phyloP scores from a whole-genome alignment of 2,113 vertebrate species.

The Orycteropus afer region DNA sequence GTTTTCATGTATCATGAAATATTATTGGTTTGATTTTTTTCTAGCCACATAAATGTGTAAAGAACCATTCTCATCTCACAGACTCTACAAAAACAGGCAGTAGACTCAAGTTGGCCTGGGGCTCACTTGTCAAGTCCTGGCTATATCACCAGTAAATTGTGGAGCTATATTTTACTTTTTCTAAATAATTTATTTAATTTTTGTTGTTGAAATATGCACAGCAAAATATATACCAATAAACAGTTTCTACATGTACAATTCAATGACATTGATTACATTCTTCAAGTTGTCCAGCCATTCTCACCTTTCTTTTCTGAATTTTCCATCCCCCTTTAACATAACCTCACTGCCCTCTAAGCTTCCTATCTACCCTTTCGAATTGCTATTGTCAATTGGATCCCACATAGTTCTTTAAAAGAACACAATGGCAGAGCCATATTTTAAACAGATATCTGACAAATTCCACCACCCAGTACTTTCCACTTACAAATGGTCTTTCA shows the following conservation, averaged over 20 bases:
- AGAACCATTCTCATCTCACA: background rate
- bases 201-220: background rate
- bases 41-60: background rate
- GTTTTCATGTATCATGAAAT: background rate
- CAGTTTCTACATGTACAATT: background rate
- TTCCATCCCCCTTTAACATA: background rate
- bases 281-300: background rate
- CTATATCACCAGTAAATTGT: background rate
- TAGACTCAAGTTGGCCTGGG: rapidly evolving
- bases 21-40: background rate
- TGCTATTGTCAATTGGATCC: background rate
- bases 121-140: background rate
- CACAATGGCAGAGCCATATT: background rate
- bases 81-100: background rate
- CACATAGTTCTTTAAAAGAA: background rate
- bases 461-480: background rate
- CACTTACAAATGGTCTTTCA: background rate
- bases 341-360: background rate
- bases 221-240: background rate
- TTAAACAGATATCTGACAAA: background rate
- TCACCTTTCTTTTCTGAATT: background rate
- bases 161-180: background rate
- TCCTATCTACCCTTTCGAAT: background rate
- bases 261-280: background rate
- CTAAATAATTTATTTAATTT: background rate